A percentile compares a stretch with the other conserved stretches of the same genome.
Evolutionary conservation across 2,888 invertebrate genomes (phyloP).

Genomic region (Enchytraeus crypticus): DNA sequence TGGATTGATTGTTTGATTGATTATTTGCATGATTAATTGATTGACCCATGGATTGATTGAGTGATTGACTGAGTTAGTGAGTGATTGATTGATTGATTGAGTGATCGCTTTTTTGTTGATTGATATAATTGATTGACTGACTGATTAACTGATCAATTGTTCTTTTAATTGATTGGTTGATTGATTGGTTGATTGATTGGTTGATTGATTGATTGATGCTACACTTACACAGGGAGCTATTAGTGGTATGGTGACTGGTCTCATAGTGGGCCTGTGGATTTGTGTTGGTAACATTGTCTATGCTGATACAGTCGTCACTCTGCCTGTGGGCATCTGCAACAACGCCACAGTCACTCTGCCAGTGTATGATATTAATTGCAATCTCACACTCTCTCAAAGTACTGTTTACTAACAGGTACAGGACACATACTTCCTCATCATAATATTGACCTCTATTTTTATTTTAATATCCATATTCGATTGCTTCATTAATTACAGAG

Average conservation of each 20-base stretch:
- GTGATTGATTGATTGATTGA: too few species aligned
- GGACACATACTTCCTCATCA: too few species aligned
- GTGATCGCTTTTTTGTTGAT: too few species aligned
- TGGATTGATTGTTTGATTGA: not conserved
- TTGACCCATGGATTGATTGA: not conserved
- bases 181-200: not conserved
- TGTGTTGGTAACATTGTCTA: slow-evolving; percentile 13
- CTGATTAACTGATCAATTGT: not conserved
- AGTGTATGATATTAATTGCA: not conserved
- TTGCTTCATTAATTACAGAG: too few species aligned
- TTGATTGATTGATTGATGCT: too few species aligned
- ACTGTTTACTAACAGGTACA: too few species aligned
- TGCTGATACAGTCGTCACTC: not conserved
- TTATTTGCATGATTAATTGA: not conserved
- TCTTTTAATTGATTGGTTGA: not conserved
- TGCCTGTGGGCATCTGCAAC: slow-evolving; percentile 10
- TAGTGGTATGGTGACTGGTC: slow-evolving; percentile 13
- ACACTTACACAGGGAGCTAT: slow-evolving; percentile 24
- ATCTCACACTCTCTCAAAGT: not conserved
- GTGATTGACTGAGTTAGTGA: not conserved
- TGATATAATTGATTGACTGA: not conserved
- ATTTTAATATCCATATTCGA: too few species aligned
- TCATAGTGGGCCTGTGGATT: slow-evolving; percentile 16
- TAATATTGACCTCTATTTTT: too few species aligned
- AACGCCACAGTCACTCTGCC: slow-evolving; percentile 1